phyloP scores from a whole-genome alignment of 2,888 invertebrate genomes.

The Lepas anatifera region DNA sequence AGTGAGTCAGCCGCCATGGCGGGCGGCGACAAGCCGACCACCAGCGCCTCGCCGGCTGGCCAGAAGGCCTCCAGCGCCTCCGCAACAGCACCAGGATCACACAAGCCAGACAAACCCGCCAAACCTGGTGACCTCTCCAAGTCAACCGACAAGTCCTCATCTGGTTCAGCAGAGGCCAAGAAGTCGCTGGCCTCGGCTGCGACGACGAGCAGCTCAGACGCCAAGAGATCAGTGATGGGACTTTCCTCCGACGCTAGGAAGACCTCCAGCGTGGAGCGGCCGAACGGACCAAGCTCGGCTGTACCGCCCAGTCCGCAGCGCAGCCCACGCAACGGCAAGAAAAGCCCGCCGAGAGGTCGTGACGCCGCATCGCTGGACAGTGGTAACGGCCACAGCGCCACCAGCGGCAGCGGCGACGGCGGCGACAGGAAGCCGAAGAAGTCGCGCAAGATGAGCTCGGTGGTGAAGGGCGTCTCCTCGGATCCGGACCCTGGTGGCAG shows the following conservation, averaged over 20 bases:
- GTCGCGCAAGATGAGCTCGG: slow-evolving; percentile 1
- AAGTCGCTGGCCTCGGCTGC: no score
- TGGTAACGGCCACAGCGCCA: not conserved
- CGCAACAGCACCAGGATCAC: no score
- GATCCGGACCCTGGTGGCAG: not conserved
- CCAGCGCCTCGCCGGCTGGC: not conserved
- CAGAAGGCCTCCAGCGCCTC: not conserved
- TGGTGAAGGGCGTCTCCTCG: not conserved
- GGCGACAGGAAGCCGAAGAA: not conserved
- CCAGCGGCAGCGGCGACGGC: not conserved
- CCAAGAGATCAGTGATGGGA: no score
- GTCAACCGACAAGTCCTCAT: no score
- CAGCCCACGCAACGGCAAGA: not conserved
- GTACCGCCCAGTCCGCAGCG: not conserved
- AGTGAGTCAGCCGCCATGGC: not conserved
- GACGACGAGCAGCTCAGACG: not conserved
- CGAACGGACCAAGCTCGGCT: not conserved
- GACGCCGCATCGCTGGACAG: not conserved
- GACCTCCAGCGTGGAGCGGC: not conserved
- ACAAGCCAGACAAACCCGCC: no score
- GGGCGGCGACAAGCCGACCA: not conserved
- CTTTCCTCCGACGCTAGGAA: not conserved
- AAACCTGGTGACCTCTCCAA: not conserved
- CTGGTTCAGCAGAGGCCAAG: no score
- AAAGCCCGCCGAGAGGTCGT: not conserved